Evolutionary conservation across 2,113 vertebrate species (phyloP), one percentile per base, ranked within the genome.

Genomic region (Osmerus mordax): DNA sequence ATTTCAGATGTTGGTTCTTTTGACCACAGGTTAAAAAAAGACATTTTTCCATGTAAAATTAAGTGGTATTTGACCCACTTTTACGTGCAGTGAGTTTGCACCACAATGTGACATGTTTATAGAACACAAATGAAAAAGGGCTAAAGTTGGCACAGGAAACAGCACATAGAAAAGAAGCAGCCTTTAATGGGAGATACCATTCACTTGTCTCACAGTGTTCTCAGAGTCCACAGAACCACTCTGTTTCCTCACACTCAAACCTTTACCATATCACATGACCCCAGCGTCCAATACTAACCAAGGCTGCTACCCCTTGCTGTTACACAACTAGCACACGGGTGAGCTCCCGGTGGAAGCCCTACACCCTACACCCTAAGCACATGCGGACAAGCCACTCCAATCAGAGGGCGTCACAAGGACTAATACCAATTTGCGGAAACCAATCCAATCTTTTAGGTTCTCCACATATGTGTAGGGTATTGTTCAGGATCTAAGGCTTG

Each of bases 191-290:
- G 55, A 78, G 23, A 68, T 16, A 76, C 5, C 64, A 61, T 79
- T 78, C 53, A 74, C 70, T 68, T 69, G 4, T 53, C 70, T 84
- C 79, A 81, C 76, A 83, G 76, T 78, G 79, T 84, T 81, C 52
- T 71, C 66, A 47, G 66, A 71, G 82, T 61, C 3, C 29, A 78
- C 60, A 69, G 78, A 28, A 47, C 11, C 58, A 19, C 21, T 21
- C 58, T 21, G 11, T 11, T 21, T 60, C 58, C 3, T 56, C 53
- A 56, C n/a, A 16, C 54, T 56, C 15, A 56, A n/a, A 15, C 54
- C 62, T 54, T 59, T 54, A 55, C 21, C 61, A 70, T 67, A 58
- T 72, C 55, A 67, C 41, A 54, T 36, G 3, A 19, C 55, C n/a
- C 14, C 54, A 59, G 15, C 19, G 13, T 61, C 12, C 36, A 51